A percentile compares a stretch with the other conserved stretches of the same genome.
Conservation (phyloP, 2,797 vertebrate species). For the Epinephelus awoara region DNA sequence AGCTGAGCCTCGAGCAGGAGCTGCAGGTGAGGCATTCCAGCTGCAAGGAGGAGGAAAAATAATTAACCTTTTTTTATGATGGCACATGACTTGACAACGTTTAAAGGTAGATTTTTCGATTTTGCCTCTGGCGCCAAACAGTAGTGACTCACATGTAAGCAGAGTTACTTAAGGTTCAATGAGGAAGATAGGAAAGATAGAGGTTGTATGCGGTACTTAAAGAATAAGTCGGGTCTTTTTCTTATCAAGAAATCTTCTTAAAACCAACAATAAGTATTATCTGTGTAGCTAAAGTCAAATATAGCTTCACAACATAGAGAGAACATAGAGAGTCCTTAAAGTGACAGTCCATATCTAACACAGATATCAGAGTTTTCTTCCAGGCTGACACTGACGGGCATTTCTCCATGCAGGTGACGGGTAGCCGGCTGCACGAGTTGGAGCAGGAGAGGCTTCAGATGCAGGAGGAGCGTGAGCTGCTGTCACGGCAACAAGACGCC, state of each 20-base stretch:
- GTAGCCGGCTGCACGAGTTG: conserved; percentile 92
- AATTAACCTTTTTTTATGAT: conserved; percentile 8
- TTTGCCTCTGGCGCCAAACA: not conserved
- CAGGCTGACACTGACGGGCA: not conserved
- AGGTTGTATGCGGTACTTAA: not conserved
- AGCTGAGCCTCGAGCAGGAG: conserved; percentile 92
- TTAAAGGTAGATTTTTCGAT: conserved; percentile 1
- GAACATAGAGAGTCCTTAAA: too few relatives aligned
- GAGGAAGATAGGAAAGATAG: too few relatives aligned
- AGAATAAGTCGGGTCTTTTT: not conserved
- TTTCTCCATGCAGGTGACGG: conserved; percentile 80
- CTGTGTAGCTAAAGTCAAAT: too few relatives aligned
- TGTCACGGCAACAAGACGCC: conserved; percentile 93
- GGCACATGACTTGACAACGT: conserved; percentile 1
- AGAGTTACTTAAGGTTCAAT: not conserved
- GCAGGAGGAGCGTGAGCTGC: conserved; percentile 91
- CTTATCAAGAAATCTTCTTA: not conserved
- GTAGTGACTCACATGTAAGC: not conserved
- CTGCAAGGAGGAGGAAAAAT: conserved; percentile 27
- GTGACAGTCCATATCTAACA: too few relatives aligned
- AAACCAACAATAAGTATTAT: not conserved
- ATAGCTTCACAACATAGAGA: too few relatives aligned
- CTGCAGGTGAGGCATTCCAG: conserved; percentile 83
- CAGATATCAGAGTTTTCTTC: not conserved
- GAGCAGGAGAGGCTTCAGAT: conserved; percentile 92